Evolutionary conservation across 2,888 invertebrate genomes (phyloP).

Genomic region (Tetragnatha montana): DNA sequence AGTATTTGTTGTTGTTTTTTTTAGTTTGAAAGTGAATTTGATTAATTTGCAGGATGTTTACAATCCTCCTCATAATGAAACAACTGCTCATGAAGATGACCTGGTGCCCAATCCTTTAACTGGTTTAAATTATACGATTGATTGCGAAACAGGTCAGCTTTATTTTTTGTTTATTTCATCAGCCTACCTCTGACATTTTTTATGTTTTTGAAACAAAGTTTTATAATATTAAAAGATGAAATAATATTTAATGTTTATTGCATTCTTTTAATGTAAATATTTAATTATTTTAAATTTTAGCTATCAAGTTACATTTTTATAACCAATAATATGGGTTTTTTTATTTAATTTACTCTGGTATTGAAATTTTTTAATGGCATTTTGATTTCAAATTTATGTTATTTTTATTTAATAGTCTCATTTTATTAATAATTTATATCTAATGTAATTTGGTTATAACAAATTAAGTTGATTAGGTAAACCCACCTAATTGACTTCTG

Average conservation of each 20-base stretch:
- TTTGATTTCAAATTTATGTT: too few relatives aligned
- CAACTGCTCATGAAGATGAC: conserved; percentile 16
- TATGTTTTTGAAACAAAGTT: too few relatives aligned
- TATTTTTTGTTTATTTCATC: not conserved
- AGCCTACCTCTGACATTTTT: too few relatives aligned
- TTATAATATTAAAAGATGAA: too few relatives aligned
- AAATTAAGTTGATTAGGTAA: too few relatives aligned
- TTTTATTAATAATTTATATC: not conserved
- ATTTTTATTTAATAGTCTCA: too few relatives aligned
- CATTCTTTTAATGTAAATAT: too few relatives aligned
- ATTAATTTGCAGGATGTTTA: conserved; percentile 13
- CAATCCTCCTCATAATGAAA: conserved; percentile 4
- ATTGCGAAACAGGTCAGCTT: conserved; percentile 89
- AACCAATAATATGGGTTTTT: not conserved
- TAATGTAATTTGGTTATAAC: not conserved
- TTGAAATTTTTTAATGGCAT: too few relatives aligned
- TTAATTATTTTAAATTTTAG: not conserved
- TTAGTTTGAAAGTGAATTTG: too few relatives aligned
- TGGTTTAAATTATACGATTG: conserved; percentile 78
- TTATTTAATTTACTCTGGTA: too few relatives aligned
- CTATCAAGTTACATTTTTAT: not conserved
- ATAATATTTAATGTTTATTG: too few relatives aligned
- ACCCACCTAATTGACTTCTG: too few relatives aligned
- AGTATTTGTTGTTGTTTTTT: not conserved
- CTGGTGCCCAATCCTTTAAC: conserved; percentile 45